These are phyloP conservation scores for Atta texana DNA, from an alignment of 1,140 invertebrate species.

Conservation along the genomic window DNA sequence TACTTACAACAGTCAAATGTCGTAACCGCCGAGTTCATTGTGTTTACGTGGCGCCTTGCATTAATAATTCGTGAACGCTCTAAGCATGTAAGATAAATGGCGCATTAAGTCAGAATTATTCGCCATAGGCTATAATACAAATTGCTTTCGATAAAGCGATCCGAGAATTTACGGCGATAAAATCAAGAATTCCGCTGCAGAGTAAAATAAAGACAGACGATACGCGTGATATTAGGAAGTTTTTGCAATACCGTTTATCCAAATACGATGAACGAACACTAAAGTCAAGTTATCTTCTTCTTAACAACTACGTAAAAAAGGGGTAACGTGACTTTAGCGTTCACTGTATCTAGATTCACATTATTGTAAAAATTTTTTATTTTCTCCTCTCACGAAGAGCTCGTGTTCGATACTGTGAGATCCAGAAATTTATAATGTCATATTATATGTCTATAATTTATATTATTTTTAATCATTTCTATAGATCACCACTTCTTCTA, in stretches of 20 bases:
- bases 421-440: not conserved
- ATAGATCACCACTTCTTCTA: no score
- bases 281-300: no score
- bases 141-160: not conserved
- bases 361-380: no score
- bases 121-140: constrained; percentile 8
- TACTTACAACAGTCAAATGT: constrained; percentile 10
- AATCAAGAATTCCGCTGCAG: not conserved
- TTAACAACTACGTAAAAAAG: no score
- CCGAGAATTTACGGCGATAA: not conserved
- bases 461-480: no score
- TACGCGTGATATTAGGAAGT: not conserved
- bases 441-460: no score
- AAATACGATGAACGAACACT: no score
- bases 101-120: constrained; percentile 41
- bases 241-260: no score
- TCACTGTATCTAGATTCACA: no score
- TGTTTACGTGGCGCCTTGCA: constrained; percentile 39
- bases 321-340: no score
- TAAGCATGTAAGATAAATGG: constrained; percentile 50
- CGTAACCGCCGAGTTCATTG: no score
- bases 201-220: not conserved
- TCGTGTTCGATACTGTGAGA: not conserved
- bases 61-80: constrained; percentile 43
- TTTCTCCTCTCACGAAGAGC: not conserved